phyloP scores from a whole-genome alignment of 1,140 invertebrate species.

The Mesaphorura yosii region DNA sequence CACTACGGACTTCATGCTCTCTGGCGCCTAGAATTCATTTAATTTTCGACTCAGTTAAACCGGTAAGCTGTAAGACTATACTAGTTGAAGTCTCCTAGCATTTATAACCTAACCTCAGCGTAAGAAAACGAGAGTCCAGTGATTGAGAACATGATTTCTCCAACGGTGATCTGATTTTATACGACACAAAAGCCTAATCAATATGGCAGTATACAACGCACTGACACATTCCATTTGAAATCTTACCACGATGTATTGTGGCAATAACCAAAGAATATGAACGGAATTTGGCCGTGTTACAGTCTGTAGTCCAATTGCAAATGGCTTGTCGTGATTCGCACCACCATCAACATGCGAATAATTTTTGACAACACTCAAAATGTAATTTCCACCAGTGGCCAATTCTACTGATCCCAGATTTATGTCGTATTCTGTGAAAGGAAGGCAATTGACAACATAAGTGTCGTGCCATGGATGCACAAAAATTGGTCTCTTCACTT shows the following conservation, averaged over 20 bases:
- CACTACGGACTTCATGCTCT: constrained; percentile 80
- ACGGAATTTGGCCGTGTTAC: constrained; percentile 21
- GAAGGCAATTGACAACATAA: neutral
- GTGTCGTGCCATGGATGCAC: neutral
- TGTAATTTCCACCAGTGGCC: constrained; percentile 10
- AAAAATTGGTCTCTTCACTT: neutral
- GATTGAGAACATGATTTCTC: constrained; percentile 56
- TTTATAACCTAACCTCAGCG: constrained; percentile 42
- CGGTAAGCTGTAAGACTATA: no score
- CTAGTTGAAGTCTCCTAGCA: constrained; percentile 3
- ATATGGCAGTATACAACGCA: no score
- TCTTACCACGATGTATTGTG: constrained; percentile 34
- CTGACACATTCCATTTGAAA: no score
- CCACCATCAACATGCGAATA: neutral
- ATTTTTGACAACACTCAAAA: constrained; percentile 6
- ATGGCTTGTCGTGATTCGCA: neutral
- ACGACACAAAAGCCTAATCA: neutral
- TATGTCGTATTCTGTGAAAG: neutral
- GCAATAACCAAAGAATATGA: constrained; percentile 24
- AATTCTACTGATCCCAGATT: neutral
- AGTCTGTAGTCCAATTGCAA: neutral
- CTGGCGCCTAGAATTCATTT: constrained; percentile 68
- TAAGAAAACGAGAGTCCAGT: constrained; percentile 87
- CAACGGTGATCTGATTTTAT: constrained; percentile 42
- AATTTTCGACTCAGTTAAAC: no score